phyloP scores from a whole-genome alignment of 2,888 invertebrate genomes.

The Drepana falcataria region DNA sequence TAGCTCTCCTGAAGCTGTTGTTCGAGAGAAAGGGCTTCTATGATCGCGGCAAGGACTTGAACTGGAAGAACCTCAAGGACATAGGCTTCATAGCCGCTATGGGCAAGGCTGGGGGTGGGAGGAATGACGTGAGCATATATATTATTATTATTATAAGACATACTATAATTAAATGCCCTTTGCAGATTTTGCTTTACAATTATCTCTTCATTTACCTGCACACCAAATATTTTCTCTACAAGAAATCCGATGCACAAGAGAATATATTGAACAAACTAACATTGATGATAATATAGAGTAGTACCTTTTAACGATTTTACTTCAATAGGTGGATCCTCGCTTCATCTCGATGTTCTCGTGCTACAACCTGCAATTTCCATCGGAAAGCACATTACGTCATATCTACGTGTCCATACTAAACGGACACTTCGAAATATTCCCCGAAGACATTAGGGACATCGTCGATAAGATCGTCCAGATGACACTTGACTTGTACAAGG shows the following conservation, averaged over 20 bases:
- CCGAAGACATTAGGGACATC: conserved; percentile 81
- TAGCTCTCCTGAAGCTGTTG: conserved; percentile 93
- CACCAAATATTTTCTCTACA: too few relatives aligned
- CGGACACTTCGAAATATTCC: conserved; percentile 87
- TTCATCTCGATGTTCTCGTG: conserved; percentile 94
- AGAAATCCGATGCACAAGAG: too few relatives aligned
- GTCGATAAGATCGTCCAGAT: conserved; percentile 84
- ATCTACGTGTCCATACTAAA: conserved; percentile 90
- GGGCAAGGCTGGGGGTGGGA: conserved; percentile 93
- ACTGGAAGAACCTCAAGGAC: conserved; percentile 93
- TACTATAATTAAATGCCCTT: too few relatives aligned
- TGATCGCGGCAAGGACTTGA: conserved; percentile 92
- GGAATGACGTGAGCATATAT: conserved; percentile 83
- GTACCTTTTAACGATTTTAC: neutral
- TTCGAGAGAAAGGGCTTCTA: conserved; percentile 94
- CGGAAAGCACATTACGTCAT: conserved; percentile 85
- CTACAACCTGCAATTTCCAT: conserved; percentile 91
- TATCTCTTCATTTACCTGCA: too few relatives aligned
- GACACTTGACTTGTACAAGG: conserved; percentile 91
- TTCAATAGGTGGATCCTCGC: conserved; percentile 85
- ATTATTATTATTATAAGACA: too few relatives aligned
- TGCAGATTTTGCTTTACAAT: too few relatives aligned
- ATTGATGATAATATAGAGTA: too few relatives aligned
- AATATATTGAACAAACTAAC: too few relatives aligned
- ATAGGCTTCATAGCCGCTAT: conserved; percentile 89